phyloP scores from a whole-genome alignment of 2,888 invertebrate genomes.

The Drosophila aldrichi region DNA sequence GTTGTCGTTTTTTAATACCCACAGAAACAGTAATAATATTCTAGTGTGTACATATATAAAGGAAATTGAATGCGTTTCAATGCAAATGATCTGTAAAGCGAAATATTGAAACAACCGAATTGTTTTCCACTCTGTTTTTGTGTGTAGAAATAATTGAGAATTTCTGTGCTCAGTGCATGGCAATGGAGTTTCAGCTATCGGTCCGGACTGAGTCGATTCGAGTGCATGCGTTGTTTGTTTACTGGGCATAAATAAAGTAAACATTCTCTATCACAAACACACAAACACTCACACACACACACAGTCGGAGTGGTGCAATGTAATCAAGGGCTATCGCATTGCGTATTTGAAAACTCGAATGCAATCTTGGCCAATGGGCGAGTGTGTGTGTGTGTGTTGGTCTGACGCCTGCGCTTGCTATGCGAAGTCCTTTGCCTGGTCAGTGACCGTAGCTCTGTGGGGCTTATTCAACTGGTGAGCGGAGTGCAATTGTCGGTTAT shows the following conservation, averaged over 20 bases:
- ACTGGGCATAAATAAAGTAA: constrained; percentile 68
- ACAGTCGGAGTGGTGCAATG: constrained; percentile 24
- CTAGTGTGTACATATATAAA: background rate
- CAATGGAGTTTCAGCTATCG: background rate
- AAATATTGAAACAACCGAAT: constrained; percentile 31
- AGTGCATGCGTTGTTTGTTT: constrained; percentile 63
- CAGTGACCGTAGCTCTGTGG: constrained; percentile 9
- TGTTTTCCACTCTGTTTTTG: constrained; percentile 12
- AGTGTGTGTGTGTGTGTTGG: background rate
- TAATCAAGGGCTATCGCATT: constrained; percentile 72
- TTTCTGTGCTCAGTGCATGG: background rate
- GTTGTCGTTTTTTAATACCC: background rate
- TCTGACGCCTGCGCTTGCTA: background rate
- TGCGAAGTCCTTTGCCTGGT: constrained; percentile 29
- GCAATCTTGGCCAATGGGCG: constrained; percentile 26
- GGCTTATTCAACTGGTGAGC: constrained; percentile 70
- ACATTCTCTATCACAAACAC: constrained; percentile 36
- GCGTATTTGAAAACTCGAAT: constrained; percentile 38
- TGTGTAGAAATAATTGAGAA: constrained; percentile 42
- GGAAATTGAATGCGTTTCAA: background rate
- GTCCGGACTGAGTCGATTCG: constrained; percentile 14
- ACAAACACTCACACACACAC: constrained; percentile 13
- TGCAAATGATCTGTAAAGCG: constrained; percentile 3
- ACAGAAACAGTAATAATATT: background rate
- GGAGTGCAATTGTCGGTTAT: constrained; percentile 62